These are phyloP conservation scores for Phymastichus coffea DNA, from an alignment of 1,140 invertebrate genomes.

Conservation along the genomic window DNA sequence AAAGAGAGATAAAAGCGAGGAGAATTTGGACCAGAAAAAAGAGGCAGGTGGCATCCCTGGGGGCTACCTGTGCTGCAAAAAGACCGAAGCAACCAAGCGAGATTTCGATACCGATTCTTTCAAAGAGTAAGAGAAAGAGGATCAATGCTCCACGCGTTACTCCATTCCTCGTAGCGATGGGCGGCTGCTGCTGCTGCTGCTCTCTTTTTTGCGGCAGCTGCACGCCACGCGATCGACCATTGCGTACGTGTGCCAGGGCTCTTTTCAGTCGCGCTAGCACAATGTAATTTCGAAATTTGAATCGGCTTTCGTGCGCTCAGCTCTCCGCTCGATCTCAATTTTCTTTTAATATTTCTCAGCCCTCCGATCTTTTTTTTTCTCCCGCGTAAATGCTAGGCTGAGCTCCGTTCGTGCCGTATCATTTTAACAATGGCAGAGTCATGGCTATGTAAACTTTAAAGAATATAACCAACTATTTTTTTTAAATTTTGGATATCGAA, in stretches of 20 bases:
- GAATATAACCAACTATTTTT: too few species aligned
- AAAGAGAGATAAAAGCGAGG: slow-evolving; percentile 24
- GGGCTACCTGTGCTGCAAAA: slow-evolving; percentile 26
- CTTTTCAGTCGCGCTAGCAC: slow-evolving; percentile 9
- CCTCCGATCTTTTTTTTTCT: not conserved
- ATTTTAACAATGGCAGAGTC: slow-evolving; percentile 2
- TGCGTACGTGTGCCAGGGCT: not conserved
- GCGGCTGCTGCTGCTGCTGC: not conserved
- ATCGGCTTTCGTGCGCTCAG: slow-evolving; percentile 1
- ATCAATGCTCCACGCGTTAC: slow-evolving; percentile 23
- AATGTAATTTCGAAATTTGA: slow-evolving; percentile 19
- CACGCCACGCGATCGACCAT: not conserved
- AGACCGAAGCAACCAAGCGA: too few species aligned
- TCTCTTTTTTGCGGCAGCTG: slow-evolving; percentile 21
- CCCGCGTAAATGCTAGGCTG: not conserved
- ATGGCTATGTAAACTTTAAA: too few species aligned
- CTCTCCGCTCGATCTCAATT: not conserved
- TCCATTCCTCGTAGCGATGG: slow-evolving; percentile 8
- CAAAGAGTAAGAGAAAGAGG: too few species aligned
- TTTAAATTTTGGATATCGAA: too few species aligned
- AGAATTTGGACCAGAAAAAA: slow-evolving; percentile 23
- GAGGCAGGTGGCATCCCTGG: slow-evolving; percentile 34
- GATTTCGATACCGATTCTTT: too few species aligned
- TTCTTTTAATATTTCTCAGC: slow-evolving; percentile 11
- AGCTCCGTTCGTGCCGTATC: not conserved